These are phyloP conservation scores for Limulus polyphemus DNA, from an alignment of 2,888 invertebrate genomes.

Conservation along the genomic window DNA sequence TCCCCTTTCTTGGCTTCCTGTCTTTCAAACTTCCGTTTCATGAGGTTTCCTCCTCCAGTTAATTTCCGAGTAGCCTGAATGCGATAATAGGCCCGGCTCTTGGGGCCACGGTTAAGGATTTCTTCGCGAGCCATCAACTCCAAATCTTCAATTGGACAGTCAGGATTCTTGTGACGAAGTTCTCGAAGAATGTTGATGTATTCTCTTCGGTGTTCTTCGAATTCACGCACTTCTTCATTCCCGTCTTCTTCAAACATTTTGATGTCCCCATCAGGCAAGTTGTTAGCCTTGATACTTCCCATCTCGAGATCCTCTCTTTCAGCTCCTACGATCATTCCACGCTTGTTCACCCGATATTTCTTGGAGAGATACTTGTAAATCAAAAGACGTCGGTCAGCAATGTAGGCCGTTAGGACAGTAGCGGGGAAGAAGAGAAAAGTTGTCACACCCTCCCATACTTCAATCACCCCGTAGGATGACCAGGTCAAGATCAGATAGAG, in stretches of 20 bases:
- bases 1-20: conserved; percentile 3
- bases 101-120: conserved; percentile 79
- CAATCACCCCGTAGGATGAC: conserved; percentile 70
- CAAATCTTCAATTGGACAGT: conserved; percentile 74
- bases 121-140: conserved; percentile 86
- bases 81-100: conserved; percentile 81
- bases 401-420: conserved; percentile 90
- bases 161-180: conserved; percentile 77
- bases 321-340: conserved; percentile 77
- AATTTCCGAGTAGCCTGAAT: conserved; percentile 80
- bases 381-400: conserved; percentile 76
- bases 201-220: conserved; percentile 83
- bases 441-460: conserved; percentile 91
- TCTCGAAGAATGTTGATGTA: conserved; percentile 84
- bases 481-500: conserved; percentile 84
- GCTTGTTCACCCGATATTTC: conserved; percentile 75
- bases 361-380: conserved; percentile 77
- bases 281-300: conserved; percentile 40
- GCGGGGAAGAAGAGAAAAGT: conserved; percentile 95
- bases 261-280: conserved; percentile 38
- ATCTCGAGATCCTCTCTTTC: conserved; percentile 52
- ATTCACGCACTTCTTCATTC: conserved; percentile 47
- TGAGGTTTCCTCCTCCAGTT: conserved; percentile 83
- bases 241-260: conserved; percentile 40
- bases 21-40: conserved; percentile 34